Evolutionary conservation across 2,797 vertebrate genomes (phyloP), one percentile per base, ranked within the genome.

Genomic region (Gymnoscopelus braueri): DNA sequence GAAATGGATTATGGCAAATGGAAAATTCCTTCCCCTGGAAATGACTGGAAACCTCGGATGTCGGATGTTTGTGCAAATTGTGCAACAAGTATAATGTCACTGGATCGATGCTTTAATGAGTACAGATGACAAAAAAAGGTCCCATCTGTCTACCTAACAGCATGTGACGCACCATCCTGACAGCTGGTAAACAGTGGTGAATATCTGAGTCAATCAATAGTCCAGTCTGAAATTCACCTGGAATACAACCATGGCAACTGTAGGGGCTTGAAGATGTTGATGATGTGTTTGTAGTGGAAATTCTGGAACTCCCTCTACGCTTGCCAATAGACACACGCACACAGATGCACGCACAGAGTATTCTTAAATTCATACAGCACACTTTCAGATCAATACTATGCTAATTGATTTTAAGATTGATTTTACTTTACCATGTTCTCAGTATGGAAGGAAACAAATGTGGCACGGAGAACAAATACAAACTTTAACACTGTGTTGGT

Each of bases 181-280:
- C 66, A 71, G 69, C 76, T 60, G 69, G 71, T 70, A 63, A 75
- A 80, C 69, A 67, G 32, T 52, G 29, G 51, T 74, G 10, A 75
- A 72, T 79, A 32, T 78, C 54, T 24, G 72, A 67, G 32, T 15
- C 26, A 58, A 75, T 81, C 78, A 67, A 84, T 84, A 64, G 1
- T 60, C 26, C 60, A 5, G 53, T 35, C 44, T 64, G 39, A 72
- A 62, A 49, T n/a, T 48, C 47, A 55, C 52, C 63, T 50, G 2
- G 65, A 74, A 55, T 14, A 67, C 32, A 72, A 67, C 78, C 75
- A 78, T 57, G 64, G 69, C 49, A 23, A 60, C 67, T 62, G 47
- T 60, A 64, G 58, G 26, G n/a, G 57, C 44, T 60, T 47, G 14
- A 48, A 29, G 26, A 44, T 44, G 39, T 44, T 39, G 11, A 62